Percentiles rank a stretch among this genome's conserved stretches.
These are phyloP conservation scores for Falco naumanni DNA, from an alignment of 2,797 vertebrate genomes.

Conservation along the genomic window DNA sequence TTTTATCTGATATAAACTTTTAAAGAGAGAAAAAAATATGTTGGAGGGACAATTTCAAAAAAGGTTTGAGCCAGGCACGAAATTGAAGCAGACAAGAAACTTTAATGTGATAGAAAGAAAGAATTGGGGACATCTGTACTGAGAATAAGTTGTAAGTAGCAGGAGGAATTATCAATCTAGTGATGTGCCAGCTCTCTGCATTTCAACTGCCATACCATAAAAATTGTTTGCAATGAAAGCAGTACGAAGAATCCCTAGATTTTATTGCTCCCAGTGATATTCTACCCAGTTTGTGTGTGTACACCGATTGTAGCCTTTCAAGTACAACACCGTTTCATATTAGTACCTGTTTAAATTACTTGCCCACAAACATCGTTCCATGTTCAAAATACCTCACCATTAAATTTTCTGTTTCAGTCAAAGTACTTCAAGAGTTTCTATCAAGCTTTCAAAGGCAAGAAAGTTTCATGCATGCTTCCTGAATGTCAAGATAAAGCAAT, in stretches of 20 bases:
- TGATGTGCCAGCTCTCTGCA: conserved; percentile 66
- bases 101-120: conserved; percentile 62
- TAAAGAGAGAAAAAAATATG: neutral
- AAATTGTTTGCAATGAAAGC: conserved; percentile 61
- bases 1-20: conserved; percentile 45
- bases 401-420: conserved; percentile 55
- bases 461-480: conserved; percentile 16
- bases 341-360: conserved; percentile 48
- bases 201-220: conserved; percentile 65
- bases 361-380: neutral
- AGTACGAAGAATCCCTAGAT: conserved; percentile 33
- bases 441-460: conserved; percentile 30
- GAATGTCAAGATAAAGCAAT: conserved; percentile 6
- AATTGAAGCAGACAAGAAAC: conserved; percentile 67
- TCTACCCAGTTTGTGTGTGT: conserved; percentile 20
- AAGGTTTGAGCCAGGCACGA: conserved; percentile 48
- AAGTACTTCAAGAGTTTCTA: conserved; percentile 24
- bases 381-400: conserved; percentile 36
- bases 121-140: conserved; percentile 66
- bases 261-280: conserved; percentile 59
- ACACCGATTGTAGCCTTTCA: conserved; percentile 27
- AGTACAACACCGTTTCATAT: conserved; percentile 20
- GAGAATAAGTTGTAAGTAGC: conserved; percentile 56
- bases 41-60: conserved; percentile 35
- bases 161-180: conserved; percentile 69